Evolutionary conservation across 1,140 invertebrate genomes (phyloP).

Genomic region (Aphis craccivora): DNA sequence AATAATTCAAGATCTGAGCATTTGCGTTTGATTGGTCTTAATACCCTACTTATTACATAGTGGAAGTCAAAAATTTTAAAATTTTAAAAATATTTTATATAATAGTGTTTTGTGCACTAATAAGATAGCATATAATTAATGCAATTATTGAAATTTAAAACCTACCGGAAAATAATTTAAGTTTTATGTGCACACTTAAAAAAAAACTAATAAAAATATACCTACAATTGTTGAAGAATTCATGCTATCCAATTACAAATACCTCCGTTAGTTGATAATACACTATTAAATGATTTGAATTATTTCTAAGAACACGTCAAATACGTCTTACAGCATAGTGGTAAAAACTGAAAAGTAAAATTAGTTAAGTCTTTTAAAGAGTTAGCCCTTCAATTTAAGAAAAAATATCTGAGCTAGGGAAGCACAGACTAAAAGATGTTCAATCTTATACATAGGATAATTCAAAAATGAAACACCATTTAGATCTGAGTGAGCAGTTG

Average conservation of each 20-base stretch:
- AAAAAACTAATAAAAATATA: not conserved
- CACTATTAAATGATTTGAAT: not conserved
- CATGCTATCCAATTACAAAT: not conserved
- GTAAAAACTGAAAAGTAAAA: not conserved
- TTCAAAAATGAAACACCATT: conserved; percentile 16
- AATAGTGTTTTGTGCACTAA: not conserved
- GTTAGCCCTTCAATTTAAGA: not conserved
- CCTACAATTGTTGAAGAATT: not conserved
- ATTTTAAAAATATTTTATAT: not conserved
- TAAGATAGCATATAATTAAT: not conserved
- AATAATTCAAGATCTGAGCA: conserved; percentile 50
- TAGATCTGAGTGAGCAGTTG: conserved; percentile 46
- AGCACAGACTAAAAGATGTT: conserved; percentile 3
- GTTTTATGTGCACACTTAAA: not conserved
- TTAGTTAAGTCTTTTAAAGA: not conserved
- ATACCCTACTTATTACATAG: not conserved
- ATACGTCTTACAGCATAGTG: not conserved
- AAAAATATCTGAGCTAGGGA: conserved; percentile 1
- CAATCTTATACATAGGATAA: not conserved
- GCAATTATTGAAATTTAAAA: not conserved
- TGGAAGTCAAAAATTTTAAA: not conserved
- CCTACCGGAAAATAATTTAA: not conserved
- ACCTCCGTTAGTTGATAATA: not conserved
- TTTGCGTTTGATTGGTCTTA: conserved; percentile 37
- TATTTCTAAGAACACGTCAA: not conserved